Evolutionary conservation across 2,113 vertebrate genomes (phyloP), one percentile per base, ranked within the genome.

Genomic region (Pomatorhinus ruficollis): DNA sequence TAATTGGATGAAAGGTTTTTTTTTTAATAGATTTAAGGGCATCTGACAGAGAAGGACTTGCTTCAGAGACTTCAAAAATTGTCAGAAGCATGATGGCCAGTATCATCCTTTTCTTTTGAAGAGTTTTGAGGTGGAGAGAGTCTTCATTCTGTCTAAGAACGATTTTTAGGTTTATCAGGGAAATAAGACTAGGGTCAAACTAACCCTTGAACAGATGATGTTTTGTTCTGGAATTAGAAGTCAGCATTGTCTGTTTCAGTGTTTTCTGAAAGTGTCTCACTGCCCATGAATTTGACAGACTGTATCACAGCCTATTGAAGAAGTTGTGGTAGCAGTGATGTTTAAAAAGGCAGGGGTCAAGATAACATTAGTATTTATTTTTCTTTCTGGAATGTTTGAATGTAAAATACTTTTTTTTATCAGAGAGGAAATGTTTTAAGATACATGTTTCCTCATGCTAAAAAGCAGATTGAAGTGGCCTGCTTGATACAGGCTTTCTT

Each of bases 391-490:
- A 79, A 64, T 40, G 25, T 30, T 71, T 88, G 47, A 23, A 47
- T 90, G 75, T 78, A 23, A 77, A 59, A 60, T 77, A 20, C 9
- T 5, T 53, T 5, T 44, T 64, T 80, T 57, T 37, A 30, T 68
- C 10, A 28, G 33, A 60, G 17, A 23, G 4, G 27, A 23, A 44
- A 14, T 69, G 4, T 52, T 91, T 70, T 60, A 45, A 83, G 52
- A 12, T 61, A 11, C 1, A 0, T 6, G 8, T 74, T 82, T 95
- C 23, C 25, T 82, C 0, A 0, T 61, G 50, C 50, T 56, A 37
- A 63, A 60, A 79, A 33, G 15, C 27, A 24, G 0, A 40, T 81
- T 80, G 64, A 83, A 18, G 27, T 69, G 15, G 4, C 39, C 17
- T 56, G 24, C 44, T 75, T 78, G 27, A 37, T 63, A 52, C 8